These are phyloP conservation scores for Tetropium fuscum DNA, from an alignment of 2,888 invertebrate species.

Conservation along the genomic window DNA sequence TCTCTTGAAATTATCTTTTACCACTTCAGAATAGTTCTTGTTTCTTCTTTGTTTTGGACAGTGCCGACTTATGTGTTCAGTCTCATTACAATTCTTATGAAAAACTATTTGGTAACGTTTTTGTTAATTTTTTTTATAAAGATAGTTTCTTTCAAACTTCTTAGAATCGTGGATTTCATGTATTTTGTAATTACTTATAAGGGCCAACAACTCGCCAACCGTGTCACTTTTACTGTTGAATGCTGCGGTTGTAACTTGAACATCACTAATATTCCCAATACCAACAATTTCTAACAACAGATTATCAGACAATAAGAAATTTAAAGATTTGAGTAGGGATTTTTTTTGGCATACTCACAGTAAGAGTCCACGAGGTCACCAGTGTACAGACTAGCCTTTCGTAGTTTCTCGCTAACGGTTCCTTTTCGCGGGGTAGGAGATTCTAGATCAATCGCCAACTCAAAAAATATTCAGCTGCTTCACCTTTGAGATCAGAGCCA, in stretches of 20 bases:
- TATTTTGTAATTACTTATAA: neutral
- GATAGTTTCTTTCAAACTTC: neutral
- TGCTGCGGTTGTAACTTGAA: neutral
- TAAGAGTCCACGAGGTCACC: neutral
- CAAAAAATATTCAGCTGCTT: neutral
- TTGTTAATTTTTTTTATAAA: neutral
- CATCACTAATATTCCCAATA: neutral
- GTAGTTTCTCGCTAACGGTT: neutral
- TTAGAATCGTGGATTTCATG: neutral
- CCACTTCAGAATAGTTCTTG: too few relatives aligned
- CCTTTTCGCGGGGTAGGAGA: too few relatives aligned
- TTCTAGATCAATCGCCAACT: neutral
- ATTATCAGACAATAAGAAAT: neutral
- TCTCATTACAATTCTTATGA: too few relatives aligned
- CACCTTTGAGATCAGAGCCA: neutral
- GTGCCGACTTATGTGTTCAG: too few relatives aligned
- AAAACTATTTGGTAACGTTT: too few relatives aligned
- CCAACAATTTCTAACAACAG: neutral
- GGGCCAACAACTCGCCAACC: neutral
- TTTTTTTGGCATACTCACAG: neutral
- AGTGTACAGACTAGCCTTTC: neutral
- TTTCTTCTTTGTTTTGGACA: too few relatives aligned
- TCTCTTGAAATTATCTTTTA: too few relatives aligned
- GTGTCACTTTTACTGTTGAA: neutral
- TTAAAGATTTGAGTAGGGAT: neutral